A percentile compares a stretch with the other conserved stretches of the same genome.
Conservation (phyloP, 2,888 invertebrate species). For the Platerodrilus igneus region DNA sequence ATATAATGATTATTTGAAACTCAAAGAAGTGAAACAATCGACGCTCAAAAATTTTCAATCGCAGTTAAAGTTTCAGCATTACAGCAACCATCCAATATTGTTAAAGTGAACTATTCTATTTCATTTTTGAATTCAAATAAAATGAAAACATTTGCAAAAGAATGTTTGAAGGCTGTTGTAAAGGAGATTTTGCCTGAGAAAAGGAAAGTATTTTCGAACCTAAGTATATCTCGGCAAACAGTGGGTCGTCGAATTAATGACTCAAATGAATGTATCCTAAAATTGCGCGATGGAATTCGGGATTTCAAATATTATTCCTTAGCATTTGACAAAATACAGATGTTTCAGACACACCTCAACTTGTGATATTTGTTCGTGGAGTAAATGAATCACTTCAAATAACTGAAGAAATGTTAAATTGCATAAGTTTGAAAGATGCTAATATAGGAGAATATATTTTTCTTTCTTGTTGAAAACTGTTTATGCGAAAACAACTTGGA, state of each 20-base stretch:
- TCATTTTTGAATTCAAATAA: constrained; percentile 11
- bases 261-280: constrained; percentile 9
- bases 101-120: neutral
- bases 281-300: constrained; percentile 17
- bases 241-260: constrained; percentile 15
- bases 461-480: constrained; percentile 16
- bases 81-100: neutral
- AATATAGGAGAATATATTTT: constrained; percentile 23
- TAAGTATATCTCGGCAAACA: constrained; percentile 20
- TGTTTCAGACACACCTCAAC: constrained; percentile 15
- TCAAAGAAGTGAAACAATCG: neutral
- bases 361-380: constrained; percentile 14
- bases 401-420: constrained; percentile 21
- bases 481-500: constrained; percentile 18
- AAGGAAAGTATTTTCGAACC: constrained; percentile 18
- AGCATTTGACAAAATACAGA: constrained; percentile 6
- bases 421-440: constrained; percentile 19
- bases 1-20: constrained; percentile 7
- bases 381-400: constrained; percentile 12
- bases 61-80: neutral
- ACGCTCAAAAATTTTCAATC: neutral
- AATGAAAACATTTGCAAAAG: constrained; percentile 21
- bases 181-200: constrained; percentile 20
- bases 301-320: constrained; percentile 22
- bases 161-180: constrained; percentile 20